phyloP scores from a whole-genome alignment of 2,113 vertebrate species.

The Pyrgilauda ruficollis region DNA sequence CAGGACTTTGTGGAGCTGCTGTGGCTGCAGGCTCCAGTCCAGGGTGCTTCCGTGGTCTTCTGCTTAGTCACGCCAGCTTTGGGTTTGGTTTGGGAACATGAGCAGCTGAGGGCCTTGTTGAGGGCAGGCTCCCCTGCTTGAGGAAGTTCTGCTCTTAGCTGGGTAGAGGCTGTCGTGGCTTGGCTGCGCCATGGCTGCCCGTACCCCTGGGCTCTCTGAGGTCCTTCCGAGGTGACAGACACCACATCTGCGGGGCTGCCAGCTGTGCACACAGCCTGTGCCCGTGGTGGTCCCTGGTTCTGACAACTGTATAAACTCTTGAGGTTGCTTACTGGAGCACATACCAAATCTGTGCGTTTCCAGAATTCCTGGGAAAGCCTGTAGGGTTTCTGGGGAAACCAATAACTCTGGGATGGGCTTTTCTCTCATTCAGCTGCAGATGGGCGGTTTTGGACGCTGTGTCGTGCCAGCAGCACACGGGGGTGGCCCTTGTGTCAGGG shows the following conservation, averaged over 20 bases:
- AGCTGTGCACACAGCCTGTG: not conserved
- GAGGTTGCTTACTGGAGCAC: not conserved
- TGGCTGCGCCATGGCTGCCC: not conserved
- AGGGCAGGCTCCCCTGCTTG: not conserved
- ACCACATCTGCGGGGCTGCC: not conserved
- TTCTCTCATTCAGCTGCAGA: not conserved
- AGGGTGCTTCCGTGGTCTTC: not conserved
- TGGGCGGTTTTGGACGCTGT: not conserved
- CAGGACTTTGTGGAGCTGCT: not conserved
- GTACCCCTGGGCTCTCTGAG: not conserved
- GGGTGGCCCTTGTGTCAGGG: not conserved
- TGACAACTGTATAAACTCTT: not conserved
- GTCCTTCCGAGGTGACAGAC: not conserved
- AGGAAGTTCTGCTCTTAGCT: not conserved
- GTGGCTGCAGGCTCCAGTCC: not conserved
- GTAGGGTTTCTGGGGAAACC: conserved; percentile 8
- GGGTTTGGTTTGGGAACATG: not conserved
- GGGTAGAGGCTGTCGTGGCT: not conserved
- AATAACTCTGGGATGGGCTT: not conserved
- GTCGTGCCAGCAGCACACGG: not conserved
- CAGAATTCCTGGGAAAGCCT: conserved; percentile 8
- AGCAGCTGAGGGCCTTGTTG: not conserved
- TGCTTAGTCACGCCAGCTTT: not conserved
- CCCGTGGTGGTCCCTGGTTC: rapidly evolving
- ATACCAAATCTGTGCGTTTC: not conserved